Conservation (phyloP, 1,140 invertebrate genomes). For the Chionoecetes opilio region DNA sequence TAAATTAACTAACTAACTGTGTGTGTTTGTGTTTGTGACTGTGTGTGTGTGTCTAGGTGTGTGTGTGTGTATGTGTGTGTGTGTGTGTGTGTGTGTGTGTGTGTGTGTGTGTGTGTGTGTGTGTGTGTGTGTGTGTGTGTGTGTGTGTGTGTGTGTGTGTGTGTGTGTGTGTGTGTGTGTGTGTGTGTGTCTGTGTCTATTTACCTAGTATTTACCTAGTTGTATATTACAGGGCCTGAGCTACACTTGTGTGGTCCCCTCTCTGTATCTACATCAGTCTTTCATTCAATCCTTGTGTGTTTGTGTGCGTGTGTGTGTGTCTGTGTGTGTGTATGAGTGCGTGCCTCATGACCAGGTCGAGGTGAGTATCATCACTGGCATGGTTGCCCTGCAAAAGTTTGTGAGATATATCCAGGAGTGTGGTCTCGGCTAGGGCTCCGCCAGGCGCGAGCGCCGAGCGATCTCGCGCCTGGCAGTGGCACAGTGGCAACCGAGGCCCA, state of each 20-base stretch:
- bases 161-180: not conserved
- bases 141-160: not conserved
- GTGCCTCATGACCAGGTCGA: not conserved
- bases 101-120: too few species aligned
- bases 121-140: too few species aligned
- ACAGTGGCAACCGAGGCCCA: not conserved
- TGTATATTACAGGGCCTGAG: too few species aligned
- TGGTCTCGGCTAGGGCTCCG: not conserved
- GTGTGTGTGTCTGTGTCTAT: too few species aligned
- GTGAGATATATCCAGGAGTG: not conserved
- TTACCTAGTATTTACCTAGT: too few species aligned
- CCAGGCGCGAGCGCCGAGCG: too few species aligned
- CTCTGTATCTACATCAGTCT: not conserved
- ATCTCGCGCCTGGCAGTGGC: not conserved
- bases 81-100: not conserved
- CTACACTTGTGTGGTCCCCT: too few species aligned
- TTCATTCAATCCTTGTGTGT: not conserved
- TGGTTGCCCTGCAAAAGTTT: not conserved
- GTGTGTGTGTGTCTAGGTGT: too few species aligned
- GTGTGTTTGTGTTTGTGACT: too few species aligned
- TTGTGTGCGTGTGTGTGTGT: slow-evolving; percentile 50
- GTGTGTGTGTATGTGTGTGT: not conserved
- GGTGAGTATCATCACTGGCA: not conserved
- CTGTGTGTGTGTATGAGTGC: slow-evolving; percentile 42
- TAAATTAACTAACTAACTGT: too few species aligned